These are phyloP conservation scores for Amblyjoppa fuscipennis DNA, from an alignment of 2,888 invertebrate genomes.

Conservation along the genomic window DNA sequence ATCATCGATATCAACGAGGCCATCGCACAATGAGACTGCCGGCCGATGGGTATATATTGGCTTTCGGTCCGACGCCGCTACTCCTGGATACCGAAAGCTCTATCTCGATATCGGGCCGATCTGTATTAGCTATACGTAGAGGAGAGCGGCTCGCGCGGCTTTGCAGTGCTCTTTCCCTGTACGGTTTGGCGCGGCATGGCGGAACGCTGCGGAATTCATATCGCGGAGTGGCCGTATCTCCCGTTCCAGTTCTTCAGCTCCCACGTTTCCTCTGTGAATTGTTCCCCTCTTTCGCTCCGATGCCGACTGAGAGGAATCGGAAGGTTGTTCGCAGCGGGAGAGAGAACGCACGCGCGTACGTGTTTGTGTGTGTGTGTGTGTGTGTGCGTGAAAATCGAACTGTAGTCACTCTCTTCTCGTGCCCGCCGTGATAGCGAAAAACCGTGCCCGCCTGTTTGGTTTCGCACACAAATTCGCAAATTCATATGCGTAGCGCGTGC, in stretches of 20 bases:
- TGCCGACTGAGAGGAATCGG: constrained; percentile 6
- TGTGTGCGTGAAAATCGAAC: not conserved
- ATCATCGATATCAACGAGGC: constrained; percentile 76
- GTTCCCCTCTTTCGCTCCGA: constrained; percentile 10
- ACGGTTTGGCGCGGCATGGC: constrained; percentile 59
- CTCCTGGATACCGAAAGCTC: constrained; percentile 63
- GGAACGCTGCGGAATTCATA: constrained; percentile 78
- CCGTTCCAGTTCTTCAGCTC: constrained; percentile 42
- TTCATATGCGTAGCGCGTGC: not conserved
- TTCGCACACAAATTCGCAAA: not conserved
- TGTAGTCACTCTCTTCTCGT: not conserved
- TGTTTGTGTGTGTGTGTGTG: too few relatives aligned
- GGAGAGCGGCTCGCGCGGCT: not conserved
- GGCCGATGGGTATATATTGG: constrained; percentile 50
- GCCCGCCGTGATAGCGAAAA: not conserved
- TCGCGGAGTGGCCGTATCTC: constrained; percentile 68
- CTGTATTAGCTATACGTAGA: constrained; percentile 62
- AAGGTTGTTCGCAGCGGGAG: not conserved
- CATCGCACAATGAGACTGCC: constrained; percentile 75
- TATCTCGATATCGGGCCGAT: constrained; percentile 71
- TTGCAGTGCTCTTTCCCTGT: constrained; percentile 26
- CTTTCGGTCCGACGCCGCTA: constrained; percentile 56
- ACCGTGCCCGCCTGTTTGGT: not conserved
- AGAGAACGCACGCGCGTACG: not conserved
- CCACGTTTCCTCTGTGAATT: not conserved